Evolutionary conservation across 2,888 invertebrate species (phyloP).

Genomic region (Dorcus parallelipipedus): DNA sequence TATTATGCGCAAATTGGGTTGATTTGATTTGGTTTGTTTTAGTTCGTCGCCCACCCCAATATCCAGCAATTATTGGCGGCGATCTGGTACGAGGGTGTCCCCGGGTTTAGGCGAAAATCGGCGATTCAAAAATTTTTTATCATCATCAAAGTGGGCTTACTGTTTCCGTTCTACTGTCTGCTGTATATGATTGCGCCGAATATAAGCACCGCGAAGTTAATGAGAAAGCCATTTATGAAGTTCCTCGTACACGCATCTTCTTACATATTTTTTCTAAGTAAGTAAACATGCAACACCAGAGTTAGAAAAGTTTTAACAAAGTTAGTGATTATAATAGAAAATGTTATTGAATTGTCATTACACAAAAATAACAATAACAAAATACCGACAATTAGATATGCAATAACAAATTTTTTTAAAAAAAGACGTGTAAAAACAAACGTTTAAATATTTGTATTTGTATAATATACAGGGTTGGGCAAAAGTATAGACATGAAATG

Average conservation of each 20-base stretch:
- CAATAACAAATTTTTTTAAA: too few relatives aligned
- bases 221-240: slow-evolving; percentile 95
- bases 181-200: slow-evolving; percentile 84
- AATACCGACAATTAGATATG: too few relatives aligned
- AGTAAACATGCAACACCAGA: slow-evolving; percentile 48
- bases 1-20: not conserved
- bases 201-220: slow-evolving; percentile 73
- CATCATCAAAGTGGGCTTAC: slow-evolving; percentile 69
- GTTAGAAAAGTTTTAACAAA: too few relatives aligned
- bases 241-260: slow-evolving; percentile 93
- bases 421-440: too few relatives aligned
- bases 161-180: slow-evolving; percentile 85
- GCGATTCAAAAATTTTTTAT: slow-evolving; percentile 64
- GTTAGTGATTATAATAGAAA: too few relatives aligned
- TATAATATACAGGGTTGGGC: too few relatives aligned
- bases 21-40: slow-evolving; percentile 19
- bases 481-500: too few relatives aligned
- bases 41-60: slow-evolving; percentile 95
- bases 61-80: slow-evolving; percentile 89
- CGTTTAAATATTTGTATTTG: too few relatives aligned
- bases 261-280: slow-evolving; percentile 89
- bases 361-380: too few relatives aligned
- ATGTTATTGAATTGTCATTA: too few relatives aligned
- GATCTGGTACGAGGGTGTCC: slow-evolving; percentile 94
- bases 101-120: slow-evolving; percentile 85